Conservation (phyloP, 2,113 vertebrate species). For the Donacobius atricapilla region DNA sequence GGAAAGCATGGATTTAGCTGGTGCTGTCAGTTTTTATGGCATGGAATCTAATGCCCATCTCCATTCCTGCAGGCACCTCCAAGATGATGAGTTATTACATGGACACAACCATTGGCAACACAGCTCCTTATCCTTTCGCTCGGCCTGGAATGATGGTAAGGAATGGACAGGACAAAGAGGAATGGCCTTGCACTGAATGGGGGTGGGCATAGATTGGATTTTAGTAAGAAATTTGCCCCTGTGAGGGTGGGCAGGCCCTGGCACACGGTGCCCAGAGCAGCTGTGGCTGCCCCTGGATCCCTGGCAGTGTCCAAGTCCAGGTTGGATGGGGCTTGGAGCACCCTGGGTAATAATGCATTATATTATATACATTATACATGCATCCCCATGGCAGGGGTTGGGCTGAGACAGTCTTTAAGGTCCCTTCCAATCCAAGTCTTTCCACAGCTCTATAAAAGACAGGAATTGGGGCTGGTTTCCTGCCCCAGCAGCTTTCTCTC, state of each 20-base stretch:
- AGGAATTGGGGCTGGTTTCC: not conserved
- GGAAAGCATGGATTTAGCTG: not conserved
- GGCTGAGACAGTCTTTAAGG: too few relatives aligned
- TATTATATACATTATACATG: too few relatives aligned
- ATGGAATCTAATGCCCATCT: not conserved
- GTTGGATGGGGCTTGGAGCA: fast-evolving
- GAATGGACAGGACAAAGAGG: not conserved
- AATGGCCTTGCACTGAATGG: not conserved
- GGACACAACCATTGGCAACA: constrained; percentile 78
- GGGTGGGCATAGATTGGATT: not conserved
- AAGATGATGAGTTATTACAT: constrained; percentile 89
- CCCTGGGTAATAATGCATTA: too few relatives aligned
- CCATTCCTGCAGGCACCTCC: constrained; percentile 45
- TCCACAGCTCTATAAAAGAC: not conserved
- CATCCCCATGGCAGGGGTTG: not conserved
- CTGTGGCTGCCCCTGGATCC: not conserved
- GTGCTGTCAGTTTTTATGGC: not conserved
- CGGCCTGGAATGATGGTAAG: constrained; percentile 84
- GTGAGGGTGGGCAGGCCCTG: not conserved
- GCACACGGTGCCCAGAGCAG: not conserved
- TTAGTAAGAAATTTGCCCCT: not conserved
- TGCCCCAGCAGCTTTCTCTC: not conserved
- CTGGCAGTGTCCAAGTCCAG: not conserved
- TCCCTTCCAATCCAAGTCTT: not conserved
- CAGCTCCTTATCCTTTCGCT: constrained; percentile 75